These are phyloP conservation scores for Koerneria pararmatus DNA, from an alignment of 2,888 invertebrate species.

Conservation along the genomic window DNA sequence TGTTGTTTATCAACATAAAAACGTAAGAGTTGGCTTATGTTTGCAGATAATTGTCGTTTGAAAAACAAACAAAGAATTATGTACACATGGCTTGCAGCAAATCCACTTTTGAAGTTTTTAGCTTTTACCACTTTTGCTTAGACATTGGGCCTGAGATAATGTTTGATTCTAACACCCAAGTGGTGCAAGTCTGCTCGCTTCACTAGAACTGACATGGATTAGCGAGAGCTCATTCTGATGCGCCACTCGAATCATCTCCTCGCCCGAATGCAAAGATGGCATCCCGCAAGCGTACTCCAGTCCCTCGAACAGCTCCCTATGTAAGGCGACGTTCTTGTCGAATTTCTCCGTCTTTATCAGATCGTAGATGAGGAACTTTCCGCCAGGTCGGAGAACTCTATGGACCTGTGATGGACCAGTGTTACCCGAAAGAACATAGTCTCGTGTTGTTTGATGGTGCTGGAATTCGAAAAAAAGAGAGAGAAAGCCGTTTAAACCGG, in stretches of 20 bases:
- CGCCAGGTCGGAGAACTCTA: conserved; percentile 48
- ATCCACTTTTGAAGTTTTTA: too few species aligned
- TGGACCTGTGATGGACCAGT: conserved; percentile 26
- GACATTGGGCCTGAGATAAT: background rate
- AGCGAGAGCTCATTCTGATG: conserved; percentile 32
- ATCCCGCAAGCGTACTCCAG: conserved; percentile 56
- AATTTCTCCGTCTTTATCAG: conserved; percentile 54
- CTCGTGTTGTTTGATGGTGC: too few species aligned
- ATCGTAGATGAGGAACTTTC: conserved; percentile 55
- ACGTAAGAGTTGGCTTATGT: too few species aligned
- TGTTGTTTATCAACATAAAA: too few species aligned
- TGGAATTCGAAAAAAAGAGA: too few species aligned
- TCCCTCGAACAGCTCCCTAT: conserved; percentile 41
- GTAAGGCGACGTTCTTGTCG: conserved; percentile 42
- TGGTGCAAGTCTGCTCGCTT: conserved; percentile 7
- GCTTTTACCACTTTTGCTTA: too few species aligned
- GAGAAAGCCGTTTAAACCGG: background rate
- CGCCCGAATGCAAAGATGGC: conserved; percentile 51
- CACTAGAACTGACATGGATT: conserved; percentile 2
- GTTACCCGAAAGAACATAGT: too few species aligned
- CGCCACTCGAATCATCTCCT: conserved; percentile 46
- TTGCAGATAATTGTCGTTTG: too few species aligned
- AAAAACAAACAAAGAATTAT: too few species aligned
- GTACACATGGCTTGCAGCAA: too few species aligned
- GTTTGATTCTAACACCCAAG: too few species aligned